Evolutionary conservation across 2,888 invertebrate genomes (phyloP).

Genomic region (Drosophila heteroneura): DNA sequence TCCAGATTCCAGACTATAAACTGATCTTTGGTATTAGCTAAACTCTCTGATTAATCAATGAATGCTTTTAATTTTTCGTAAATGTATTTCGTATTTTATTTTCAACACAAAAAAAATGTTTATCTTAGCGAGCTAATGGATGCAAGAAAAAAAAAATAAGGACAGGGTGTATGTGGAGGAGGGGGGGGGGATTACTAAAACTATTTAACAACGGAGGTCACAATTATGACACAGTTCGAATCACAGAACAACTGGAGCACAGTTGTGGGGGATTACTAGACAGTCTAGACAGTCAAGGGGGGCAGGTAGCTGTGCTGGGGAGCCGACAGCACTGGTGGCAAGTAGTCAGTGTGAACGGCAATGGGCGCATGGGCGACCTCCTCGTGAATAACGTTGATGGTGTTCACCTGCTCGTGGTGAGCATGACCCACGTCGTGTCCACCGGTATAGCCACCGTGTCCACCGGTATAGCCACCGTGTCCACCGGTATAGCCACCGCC

Average conservation of each 20-base stretch:
- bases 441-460: slow-evolving; percentile 41
- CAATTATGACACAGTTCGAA: slow-evolving; percentile 65
- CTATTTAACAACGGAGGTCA: slow-evolving; percentile 71
- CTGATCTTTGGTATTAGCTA: background rate
- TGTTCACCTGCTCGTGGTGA: slow-evolving; percentile 54
- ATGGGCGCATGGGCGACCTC: slow-evolving; percentile 48
- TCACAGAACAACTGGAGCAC: slow-evolving; percentile 49
- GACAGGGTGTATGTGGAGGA: background rate
- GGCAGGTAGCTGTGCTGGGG: slow-evolving; percentile 68
- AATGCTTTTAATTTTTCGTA: slow-evolving; percentile 1
- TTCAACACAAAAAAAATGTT: slow-evolving; percentile 53
- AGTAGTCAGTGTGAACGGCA: slow-evolving; percentile 43
- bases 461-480: slow-evolving; percentile 28
- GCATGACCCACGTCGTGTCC: slow-evolving; percentile 53
- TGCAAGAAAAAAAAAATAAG: slow-evolving; percentile 38
- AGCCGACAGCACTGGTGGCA: slow-evolving; percentile 58
- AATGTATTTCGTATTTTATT: slow-evolving; percentile 26
- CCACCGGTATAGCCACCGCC: slow-evolving; percentile 30
- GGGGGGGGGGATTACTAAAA: slow-evolving; percentile 44
- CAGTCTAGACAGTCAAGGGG: slow-evolving; percentile 64
- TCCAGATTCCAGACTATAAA: background rate
- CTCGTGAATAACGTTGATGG: slow-evolving; percentile 66
- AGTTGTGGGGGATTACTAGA: slow-evolving; percentile 44
- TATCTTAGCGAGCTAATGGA: slow-evolving; percentile 33
- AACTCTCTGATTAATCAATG: background rate